Percentiles rank a stretch among this genome's conserved stretches.
Conservation (phyloP, 2,888 invertebrate species). For the Archaeoteleia sp. region DNA sequence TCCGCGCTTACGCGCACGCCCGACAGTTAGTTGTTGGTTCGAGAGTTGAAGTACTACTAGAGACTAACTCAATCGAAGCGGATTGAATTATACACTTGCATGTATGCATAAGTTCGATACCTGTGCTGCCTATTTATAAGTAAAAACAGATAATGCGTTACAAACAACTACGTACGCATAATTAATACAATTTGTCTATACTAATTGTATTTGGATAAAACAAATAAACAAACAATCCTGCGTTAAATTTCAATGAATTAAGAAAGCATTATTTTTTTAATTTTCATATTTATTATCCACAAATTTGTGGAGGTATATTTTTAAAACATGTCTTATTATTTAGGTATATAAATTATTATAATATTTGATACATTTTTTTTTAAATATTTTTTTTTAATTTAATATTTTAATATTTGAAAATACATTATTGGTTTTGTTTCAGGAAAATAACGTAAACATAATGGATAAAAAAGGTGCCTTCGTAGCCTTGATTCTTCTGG, state of each 20-base stretch:
- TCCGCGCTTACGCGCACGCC: constrained; percentile 1
- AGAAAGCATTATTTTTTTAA: too few relatives aligned
- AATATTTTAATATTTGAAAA: too few relatives aligned
- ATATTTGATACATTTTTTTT: too few relatives aligned
- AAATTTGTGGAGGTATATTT: too few relatives aligned
- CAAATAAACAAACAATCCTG: too few relatives aligned
- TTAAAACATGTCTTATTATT: too few relatives aligned
- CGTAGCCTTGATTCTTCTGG: neutral
- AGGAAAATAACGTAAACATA: neutral
- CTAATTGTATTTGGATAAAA: too few relatives aligned
- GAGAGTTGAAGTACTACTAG: constrained; percentile 15
- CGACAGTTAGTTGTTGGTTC: constrained; percentile 6
- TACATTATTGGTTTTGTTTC: neutral
- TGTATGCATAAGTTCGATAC: constrained; percentile 11
- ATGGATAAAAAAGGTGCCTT: neutral
- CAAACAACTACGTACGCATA: neutral
- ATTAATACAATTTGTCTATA: neutral
- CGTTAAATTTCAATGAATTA: too few relatives aligned
- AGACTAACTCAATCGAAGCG: constrained; percentile 17
- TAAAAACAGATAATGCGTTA: neutral
- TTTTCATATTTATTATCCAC: too few relatives aligned
- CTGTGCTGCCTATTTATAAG: constrained; percentile 7
- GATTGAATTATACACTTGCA: constrained; percentile 13
- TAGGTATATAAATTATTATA: too few relatives aligned
- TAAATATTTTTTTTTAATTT: too few relatives aligned